These are phyloP conservation scores for Chanos chanos DNA, from an alignment of 2,797 vertebrate genomes.

Conservation along the genomic window DNA sequence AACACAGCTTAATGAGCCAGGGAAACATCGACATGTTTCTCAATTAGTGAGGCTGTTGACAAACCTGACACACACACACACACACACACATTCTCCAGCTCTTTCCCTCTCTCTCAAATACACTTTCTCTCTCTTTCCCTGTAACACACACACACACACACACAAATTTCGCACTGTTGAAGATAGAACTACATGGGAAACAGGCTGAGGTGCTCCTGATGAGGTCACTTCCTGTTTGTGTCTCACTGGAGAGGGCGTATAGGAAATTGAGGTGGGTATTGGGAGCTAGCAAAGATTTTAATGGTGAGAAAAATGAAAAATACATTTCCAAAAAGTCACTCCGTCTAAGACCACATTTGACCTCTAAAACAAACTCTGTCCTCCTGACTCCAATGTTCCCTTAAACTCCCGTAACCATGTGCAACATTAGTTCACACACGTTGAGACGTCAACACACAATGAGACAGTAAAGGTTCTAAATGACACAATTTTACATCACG, in stretches of 20 bases:
- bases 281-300: slow-evolving; percentile 4
- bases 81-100: slow-evolving; percentile 29
- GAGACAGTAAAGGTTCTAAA: too few relatives aligned
- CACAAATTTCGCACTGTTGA: slow-evolving; percentile 44
- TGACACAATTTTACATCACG: too few relatives aligned
- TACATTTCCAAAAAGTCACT: not conserved
- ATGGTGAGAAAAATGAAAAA: slow-evolving; percentile 16
- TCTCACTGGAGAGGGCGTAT: slow-evolving; percentile 40
- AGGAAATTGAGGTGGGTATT: slow-evolving; percentile 37
- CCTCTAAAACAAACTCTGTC: too few relatives aligned
- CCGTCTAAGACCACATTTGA: too few relatives aligned
- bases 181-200: slow-evolving; percentile 40
- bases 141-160: slow-evolving; percentile 26
- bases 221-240: slow-evolving; percentile 40
- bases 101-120: too few relatives aligned
- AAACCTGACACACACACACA: slow-evolving; percentile 32
- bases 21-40: slow-evolving; percentile 41
- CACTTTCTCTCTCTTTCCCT: too few relatives aligned
- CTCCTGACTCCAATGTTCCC: too few relatives aligned
- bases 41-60: slow-evolving; percentile 39
- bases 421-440: too few relatives aligned
- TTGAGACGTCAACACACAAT: too few relatives aligned
- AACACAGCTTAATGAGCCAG: slow-evolving; percentile 41
- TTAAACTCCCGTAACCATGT: too few relatives aligned
- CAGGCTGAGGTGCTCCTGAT: slow-evolving; percentile 46